Base-by-base conservation (phyloP, 2,888 invertebrate species). In the Coelogynopora nodosa region DNA sequence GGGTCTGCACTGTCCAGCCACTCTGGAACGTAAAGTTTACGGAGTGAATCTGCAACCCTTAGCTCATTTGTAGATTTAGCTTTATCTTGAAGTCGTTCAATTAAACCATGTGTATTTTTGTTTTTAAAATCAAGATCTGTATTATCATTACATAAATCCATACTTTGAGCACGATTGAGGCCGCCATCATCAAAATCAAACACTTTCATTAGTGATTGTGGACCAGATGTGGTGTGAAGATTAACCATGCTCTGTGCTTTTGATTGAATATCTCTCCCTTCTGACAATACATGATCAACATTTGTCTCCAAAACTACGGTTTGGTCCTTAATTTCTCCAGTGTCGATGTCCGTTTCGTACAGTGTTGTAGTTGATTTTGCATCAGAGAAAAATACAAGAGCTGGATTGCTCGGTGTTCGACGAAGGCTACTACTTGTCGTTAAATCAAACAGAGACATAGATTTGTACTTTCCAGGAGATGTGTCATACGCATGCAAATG, bases 1-100 rank as follows among this genome's bases (percentile, higher is more conserved):
- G 13, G 83, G 27, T 80, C 27, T 1, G 83, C 83, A n/a, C 29
- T 82, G 49, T 86, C 67, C 28, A 86, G 29, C 86, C 86, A 86
- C 0, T 49, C 49, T 10, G 86, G 86, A 49, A 86, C 49, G 67
- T 82, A 67, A 0, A 86, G n/a, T 67, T 67, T 85, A 26, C 31
- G 84, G n/a, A 86, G 28, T 13, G 86, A 86, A 30, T 86, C 31
- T 0, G 86, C 86, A 49, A 86, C 49, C 27, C 86, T 1, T n/a
- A 86, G 67, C 31, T 86, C 86, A 23, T 86, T 82, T n/a, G 83
- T 81, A 49, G 86, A 86, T 18, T 67, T 30, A 18, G 86, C 86
- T 27, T 30, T 86, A 0, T 30, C 31, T 23, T 80, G 30, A 23
- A 86, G 67, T 29, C 85, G 30, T 10, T 82, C 84, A 30, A 86